Percentiles rank a stretch among this genome's conserved stretches.
Conservation (phyloP, 1,140 invertebrate species). For the Steinernema khuongi region DNA sequence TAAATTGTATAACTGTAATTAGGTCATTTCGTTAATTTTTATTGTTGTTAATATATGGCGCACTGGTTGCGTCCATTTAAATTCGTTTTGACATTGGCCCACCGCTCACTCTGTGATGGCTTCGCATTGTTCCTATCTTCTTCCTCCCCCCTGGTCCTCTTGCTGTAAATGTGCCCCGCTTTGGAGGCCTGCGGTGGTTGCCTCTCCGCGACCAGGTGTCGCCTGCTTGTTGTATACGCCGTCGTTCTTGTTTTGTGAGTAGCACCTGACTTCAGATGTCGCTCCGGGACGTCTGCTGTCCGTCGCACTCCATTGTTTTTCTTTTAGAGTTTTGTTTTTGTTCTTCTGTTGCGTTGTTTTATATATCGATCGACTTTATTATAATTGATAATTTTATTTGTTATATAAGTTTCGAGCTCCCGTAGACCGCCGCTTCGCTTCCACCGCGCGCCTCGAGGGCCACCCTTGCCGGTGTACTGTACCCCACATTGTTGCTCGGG, state of each 20-base stretch:
- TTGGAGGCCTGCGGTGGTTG: slow-evolving; percentile 14
- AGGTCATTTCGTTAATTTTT: slow-evolving; percentile 15
- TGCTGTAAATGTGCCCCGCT: slow-evolving; percentile 10
- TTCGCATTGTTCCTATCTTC: not conserved
- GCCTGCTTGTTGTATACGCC: slow-evolving; percentile 10
- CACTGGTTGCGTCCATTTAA: slow-evolving; percentile 14
- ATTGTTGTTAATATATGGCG: slow-evolving; percentile 10
- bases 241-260: not conserved
- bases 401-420: not conserved
- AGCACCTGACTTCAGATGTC: not conserved
- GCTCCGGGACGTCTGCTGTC: too few relatives aligned
- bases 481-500: not conserved
- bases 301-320: too few relatives aligned
- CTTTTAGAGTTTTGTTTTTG: slow-evolving; percentile 11
- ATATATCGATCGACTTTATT: slow-evolving; percentile 1
- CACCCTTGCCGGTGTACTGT: not conserved
- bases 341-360: slow-evolving; percentile 14
- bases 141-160: not conserved
- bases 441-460: not conserved
- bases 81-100: not conserved
- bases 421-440: slow-evolving; percentile 5
- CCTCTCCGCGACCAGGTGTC: slow-evolving; percentile 6
- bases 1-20: slow-evolving; percentile 15
- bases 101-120: slow-evolving; percentile 7
- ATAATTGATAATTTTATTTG: slow-evolving; percentile 4